These are phyloP conservation scores for Temnothorax curvispinosus DNA, from an alignment of 1,140 invertebrate genomes.

Conservation along the genomic window DNA sequence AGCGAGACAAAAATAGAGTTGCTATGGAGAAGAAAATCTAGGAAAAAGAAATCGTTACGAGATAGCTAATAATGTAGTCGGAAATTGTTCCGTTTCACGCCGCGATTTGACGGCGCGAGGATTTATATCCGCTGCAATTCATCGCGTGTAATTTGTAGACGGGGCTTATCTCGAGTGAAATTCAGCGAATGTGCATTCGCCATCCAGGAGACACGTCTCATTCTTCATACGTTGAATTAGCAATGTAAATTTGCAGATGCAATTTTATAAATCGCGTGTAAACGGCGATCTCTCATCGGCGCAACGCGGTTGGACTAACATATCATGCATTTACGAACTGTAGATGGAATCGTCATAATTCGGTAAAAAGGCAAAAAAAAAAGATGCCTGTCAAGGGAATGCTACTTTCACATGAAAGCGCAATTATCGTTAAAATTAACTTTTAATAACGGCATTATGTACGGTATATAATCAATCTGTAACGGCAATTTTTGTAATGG, in stretches of 20 bases:
- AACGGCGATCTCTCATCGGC: constrained; percentile 1
- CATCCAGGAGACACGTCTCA: not conserved
- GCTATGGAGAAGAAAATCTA: not conserved
- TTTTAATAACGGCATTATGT: constrained; percentile 11
- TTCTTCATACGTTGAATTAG: constrained; percentile 29
- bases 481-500: constrained; percentile 41
- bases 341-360: not conserved
- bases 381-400: not conserved
- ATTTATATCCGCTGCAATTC: not conserved
- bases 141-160: constrained; percentile 16
- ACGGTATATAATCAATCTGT: not conserved
- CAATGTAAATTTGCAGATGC: constrained; percentile 8
- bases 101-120: constrained; percentile 5
- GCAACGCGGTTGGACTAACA: not conserved
- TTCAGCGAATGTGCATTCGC: constrained; percentile 5
- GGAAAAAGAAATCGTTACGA: not conserved
- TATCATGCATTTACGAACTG: not conserved
- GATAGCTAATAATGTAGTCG: not conserved
- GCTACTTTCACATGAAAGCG: not conserved
- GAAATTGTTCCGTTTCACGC: not conserved
- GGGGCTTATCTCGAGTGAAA: constrained; percentile 20
- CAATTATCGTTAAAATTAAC: constrained; percentile 31
- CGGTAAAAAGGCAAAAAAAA: not conserved
- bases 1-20: constrained; percentile 24
- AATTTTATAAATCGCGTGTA: not conserved